Base-by-base conservation (phyloP, 2,113 vertebrate species). In the Anser brachyrhynchus region DNA sequence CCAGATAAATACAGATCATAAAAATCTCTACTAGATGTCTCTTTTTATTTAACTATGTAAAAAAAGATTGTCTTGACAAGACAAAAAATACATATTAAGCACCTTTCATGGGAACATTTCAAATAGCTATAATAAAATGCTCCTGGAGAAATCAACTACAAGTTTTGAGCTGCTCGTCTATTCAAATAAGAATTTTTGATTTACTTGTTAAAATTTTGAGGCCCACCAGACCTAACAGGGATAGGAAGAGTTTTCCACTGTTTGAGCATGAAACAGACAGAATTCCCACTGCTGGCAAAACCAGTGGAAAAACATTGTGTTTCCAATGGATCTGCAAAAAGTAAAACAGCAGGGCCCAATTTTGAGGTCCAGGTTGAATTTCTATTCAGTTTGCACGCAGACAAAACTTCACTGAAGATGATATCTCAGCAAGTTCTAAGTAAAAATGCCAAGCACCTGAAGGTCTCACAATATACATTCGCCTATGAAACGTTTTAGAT, bases 211-310 rank as follows among this genome's bases (percentile, higher is more conserved):
- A 81, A 44, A 57, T 88, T 62, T 80, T 84, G 70, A 80, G 41
- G 19, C 39, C 58, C 11, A 72, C n/a, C 13, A 4, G 35, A 75
- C 44, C 41, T 92, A 71, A 59, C 3, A 79, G 19, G 44, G 22
- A 62, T 54, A 70, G 28, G 59, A 87, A 73, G 77, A 72, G 55
- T 71, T 95, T 90, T 96, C 37, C 71, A 55, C 15, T 85, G 17
- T 28, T 83, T 81, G 49, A 83, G 33, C 22, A 86, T 78, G 77
- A 84, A 87, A 87, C 75, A 84, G 49, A 87, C 75, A 84, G 49
- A 83, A 64, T 92, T 96, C 81, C 84, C 39, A 61, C 41, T 72
- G 46, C 65, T 97, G 76, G 64, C 62, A 76, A 94, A 94, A 75
- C 8, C 33, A 85, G 73, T 77, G 91, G 89, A 92, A 95, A 94